phyloP scores from a whole-genome alignment of 2,888 invertebrate genomes.

The Rhopalosiphum nymphaeae region DNA sequence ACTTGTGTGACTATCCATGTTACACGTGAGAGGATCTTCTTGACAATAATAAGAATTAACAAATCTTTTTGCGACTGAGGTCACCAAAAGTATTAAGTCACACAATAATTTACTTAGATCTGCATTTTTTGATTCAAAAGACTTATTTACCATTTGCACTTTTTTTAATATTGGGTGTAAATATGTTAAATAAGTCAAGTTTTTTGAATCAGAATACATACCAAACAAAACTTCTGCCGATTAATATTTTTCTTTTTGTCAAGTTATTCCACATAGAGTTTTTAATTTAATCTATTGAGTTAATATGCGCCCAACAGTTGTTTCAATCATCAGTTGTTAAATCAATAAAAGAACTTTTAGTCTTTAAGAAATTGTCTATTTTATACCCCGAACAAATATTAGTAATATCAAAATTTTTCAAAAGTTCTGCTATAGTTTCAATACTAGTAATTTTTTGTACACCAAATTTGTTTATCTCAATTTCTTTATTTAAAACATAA shows the following conservation, averaged over 20 bases:
- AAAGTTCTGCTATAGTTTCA: too few species aligned
- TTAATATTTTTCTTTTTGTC: constrained; percentile 68
- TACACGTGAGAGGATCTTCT: neutral
- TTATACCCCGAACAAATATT: too few species aligned
- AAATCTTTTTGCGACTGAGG: neutral
- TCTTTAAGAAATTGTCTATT: too few species aligned
- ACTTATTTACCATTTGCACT: constrained; percentile 1
- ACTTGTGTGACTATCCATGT: neutral
- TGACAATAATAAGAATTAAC: neutral
- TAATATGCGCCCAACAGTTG: constrained; percentile 22
- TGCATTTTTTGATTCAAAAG: neutral
- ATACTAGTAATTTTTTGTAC: too few species aligned
- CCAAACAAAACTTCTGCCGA: constrained; percentile 68
- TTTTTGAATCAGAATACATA: too few species aligned
- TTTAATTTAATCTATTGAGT: constrained; percentile 31
- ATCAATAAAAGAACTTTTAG: too few species aligned
- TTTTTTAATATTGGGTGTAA: too few species aligned
- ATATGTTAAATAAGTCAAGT: too few species aligned
- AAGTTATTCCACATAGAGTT: constrained; percentile 61
- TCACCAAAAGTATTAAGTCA: neutral
- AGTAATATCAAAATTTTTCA: too few species aligned
- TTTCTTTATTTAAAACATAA: too few species aligned
- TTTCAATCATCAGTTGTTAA: too few species aligned
- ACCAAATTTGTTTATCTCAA: too few species aligned
- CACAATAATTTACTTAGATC: neutral